A percentile compares a stretch with the other conserved stretches of the same genome.
Conservation (phyloP, 2,797 vertebrate genomes). For the Tadarida brasiliensis region DNA sequence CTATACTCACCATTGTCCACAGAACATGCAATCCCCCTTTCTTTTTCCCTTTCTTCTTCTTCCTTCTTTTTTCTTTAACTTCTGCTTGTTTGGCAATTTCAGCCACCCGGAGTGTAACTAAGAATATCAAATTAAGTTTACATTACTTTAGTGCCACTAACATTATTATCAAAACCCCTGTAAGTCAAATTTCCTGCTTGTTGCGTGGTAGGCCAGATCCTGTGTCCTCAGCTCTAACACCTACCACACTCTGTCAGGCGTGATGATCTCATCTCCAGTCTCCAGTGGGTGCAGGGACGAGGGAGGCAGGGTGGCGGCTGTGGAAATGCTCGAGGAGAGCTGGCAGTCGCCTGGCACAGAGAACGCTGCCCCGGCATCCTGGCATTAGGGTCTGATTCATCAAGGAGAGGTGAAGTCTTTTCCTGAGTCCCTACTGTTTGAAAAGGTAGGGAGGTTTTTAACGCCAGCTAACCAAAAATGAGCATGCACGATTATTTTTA, state of each 20-base stretch:
- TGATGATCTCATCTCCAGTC: not conserved
- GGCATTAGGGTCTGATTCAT: conserved; percentile 49
- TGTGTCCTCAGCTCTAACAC: not conserved
- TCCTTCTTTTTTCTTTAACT: not conserved
- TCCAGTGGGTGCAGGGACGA: not conserved
- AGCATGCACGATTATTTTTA: conserved; percentile 66
- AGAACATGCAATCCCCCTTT: not conserved
- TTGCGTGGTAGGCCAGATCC: too few relatives aligned
- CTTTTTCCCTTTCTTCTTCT: not conserved
- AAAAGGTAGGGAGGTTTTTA: conserved; percentile 50
- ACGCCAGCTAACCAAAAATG: conserved; percentile 22
- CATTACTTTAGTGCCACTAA: not conserved
- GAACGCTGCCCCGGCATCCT: not conserved
- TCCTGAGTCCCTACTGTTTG: not conserved
- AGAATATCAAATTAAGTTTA: not conserved
- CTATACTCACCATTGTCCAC: not conserved
- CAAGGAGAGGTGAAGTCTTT: conserved; percentile 26
- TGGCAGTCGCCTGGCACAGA: not conserved
- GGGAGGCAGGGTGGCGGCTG: not conserved
- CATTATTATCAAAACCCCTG: not conserved
- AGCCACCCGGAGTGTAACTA: not conserved
- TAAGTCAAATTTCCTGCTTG: not conserved
- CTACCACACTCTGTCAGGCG: not conserved
- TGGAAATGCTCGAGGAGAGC: too few relatives aligned
- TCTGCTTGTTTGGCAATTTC: not conserved